Percentiles rank a stretch among this genome's conserved stretches.
phyloP scores from a whole-genome alignment of 2,113 vertebrate genomes.

The Tachuris rubrigastra region DNA sequence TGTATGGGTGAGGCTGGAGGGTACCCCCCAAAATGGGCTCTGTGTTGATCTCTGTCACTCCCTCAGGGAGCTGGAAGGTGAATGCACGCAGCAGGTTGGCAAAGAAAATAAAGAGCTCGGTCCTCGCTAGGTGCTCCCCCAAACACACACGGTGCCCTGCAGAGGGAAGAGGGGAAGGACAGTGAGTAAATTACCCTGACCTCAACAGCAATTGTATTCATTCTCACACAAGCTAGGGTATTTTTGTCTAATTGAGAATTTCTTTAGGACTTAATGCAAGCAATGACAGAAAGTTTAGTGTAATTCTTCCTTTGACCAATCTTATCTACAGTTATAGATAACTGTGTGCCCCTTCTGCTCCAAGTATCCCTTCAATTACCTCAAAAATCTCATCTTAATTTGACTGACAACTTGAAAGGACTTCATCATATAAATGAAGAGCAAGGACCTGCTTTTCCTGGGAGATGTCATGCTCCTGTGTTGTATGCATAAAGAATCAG shows the following conservation, averaged over 20 bases:
- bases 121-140: constrained; percentile 39
- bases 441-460: not conserved
- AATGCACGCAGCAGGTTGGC: constrained; percentile 28
- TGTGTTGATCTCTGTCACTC: not conserved
- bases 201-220: not conserved
- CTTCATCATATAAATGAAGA: not conserved
- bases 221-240: not conserved
- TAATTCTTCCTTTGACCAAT: not conserved
- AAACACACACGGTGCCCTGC: constrained; percentile 54
- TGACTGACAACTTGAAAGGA: not conserved
- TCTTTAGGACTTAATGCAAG: not conserved
- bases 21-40: not conserved
- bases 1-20: constrained; percentile 28
- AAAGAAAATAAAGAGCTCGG: constrained; percentile 61
- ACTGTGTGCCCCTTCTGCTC: not conserved
- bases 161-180: not conserved
- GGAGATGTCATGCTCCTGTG: not conserved
- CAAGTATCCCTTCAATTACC: not conserved
- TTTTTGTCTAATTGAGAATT: not conserved
- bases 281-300: not conserved
- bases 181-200: not conserved
- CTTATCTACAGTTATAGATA: not conserved
- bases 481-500: not conserved
- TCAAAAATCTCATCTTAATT: not conserved
- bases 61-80: not conserved